phyloP scores from a whole-genome alignment of 2,888 invertebrate genomes.

The Mythimna albipuncta region DNA sequence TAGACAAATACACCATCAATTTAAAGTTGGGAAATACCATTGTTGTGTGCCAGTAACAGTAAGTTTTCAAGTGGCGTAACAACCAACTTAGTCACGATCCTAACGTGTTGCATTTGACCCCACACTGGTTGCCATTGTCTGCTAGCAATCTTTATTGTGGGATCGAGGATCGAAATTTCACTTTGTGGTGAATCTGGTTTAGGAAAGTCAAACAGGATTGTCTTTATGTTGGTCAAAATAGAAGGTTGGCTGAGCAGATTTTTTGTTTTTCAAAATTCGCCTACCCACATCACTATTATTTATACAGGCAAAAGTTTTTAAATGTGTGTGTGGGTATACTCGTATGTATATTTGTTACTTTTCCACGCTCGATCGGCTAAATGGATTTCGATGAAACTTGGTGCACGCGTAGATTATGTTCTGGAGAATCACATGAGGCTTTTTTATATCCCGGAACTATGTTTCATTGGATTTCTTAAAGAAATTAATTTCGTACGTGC shows the following conservation, averaged over 20 bases:
- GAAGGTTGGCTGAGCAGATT: neutral
- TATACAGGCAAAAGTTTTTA: no score
- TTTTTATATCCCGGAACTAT: no score
- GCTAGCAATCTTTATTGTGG: constrained; percentile 23
- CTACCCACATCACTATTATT: neutral
- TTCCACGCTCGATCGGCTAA: no score
- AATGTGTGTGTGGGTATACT: no score
- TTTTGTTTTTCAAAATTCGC: neutral
- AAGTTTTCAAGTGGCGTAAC: constrained; percentile 48
- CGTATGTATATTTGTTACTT: no score
- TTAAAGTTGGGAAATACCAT: constrained; percentile 45
- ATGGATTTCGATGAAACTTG: no score
- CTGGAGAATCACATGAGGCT: no score
- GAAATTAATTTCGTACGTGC: no score
- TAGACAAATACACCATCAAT: constrained; percentile 32
- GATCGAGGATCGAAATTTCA: constrained; percentile 51
- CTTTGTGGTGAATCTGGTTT: constrained; percentile 30
- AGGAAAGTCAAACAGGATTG: constrained; percentile 27
- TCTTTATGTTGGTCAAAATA: neutral
- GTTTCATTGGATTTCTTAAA: no score
- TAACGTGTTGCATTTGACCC: constrained; percentile 50
- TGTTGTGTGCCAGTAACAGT: constrained; percentile 38
- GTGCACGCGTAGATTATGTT: no score
- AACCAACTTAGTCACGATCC: constrained; percentile 56
- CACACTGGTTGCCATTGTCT: constrained; percentile 50